Percentiles rank a stretch among this genome's conserved stretches.
Evolutionary conservation across 1,140 invertebrate species (phyloP).

Genomic region (Euschistus heros): DNA sequence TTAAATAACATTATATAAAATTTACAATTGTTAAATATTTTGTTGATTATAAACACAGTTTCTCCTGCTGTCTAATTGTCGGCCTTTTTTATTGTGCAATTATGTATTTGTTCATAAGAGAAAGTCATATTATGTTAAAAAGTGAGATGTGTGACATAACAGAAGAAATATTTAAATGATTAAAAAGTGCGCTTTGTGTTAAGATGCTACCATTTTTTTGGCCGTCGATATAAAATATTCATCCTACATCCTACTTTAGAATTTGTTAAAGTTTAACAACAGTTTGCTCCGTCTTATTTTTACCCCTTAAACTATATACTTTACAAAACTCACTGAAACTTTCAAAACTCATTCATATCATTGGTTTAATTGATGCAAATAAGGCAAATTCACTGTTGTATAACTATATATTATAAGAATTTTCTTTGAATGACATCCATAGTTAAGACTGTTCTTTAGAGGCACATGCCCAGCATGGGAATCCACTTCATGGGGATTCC

Average conservation of each 20-base stretch:
- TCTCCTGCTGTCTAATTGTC: constrained; percentile 6
- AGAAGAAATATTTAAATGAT: constrained; percentile 15
- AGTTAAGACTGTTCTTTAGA: not conserved
- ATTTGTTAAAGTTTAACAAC: constrained; percentile 22
- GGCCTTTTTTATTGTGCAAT: constrained; percentile 9
- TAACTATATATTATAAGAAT: constrained; percentile 4
- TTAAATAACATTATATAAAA: not conserved
- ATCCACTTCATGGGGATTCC: not conserved
- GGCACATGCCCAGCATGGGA: not conserved
- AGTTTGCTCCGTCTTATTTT: constrained; percentile 19
- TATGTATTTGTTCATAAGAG: constrained; percentile 2
- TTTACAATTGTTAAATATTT: not conserved
- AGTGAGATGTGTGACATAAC: constrained; percentile 10
- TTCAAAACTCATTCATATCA: not conserved
- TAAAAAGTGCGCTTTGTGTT: constrained; percentile 24
- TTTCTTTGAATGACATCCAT: constrained; percentile 5
- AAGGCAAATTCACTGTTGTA: constrained; percentile 23
- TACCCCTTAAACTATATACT: constrained; percentile 17
- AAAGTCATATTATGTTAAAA: constrained; percentile 6
- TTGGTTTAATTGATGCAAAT: constrained; percentile 23
- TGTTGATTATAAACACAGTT: constrained; percentile 1
- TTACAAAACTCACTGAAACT: not conserved
- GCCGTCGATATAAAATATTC: constrained; percentile 23
- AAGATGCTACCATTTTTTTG: constrained; percentile 23
- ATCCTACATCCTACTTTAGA: constrained; percentile 25